phyloP scores from a whole-genome alignment of 2,797 vertebrate genomes.

The Phyllotis vaccarum region DNA sequence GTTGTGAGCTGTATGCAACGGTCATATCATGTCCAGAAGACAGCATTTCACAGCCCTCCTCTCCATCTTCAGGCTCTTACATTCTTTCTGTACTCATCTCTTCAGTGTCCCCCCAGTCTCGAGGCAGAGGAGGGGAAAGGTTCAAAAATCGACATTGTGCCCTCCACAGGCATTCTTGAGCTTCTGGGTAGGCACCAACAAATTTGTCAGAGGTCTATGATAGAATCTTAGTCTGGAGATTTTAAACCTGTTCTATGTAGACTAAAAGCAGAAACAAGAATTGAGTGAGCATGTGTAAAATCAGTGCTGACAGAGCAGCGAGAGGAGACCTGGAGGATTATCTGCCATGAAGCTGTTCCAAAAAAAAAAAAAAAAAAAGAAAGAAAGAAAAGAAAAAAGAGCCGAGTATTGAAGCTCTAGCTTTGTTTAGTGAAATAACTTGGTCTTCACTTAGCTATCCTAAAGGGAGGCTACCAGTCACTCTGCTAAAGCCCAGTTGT shows the following conservation, averaged over 20 bases:
- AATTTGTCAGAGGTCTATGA: neutral
- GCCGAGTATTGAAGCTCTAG: neutral
- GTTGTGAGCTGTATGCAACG: neutral
- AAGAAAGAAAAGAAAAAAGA: too few species aligned
- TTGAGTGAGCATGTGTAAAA: conserved; percentile 50
- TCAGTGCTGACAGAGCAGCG: neutral
- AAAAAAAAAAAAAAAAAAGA: too few species aligned
- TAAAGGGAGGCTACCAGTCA: neutral
- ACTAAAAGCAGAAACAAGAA: neutral
- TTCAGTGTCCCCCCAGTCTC: neutral
- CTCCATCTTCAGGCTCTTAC: neutral
- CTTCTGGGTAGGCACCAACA: neutral
- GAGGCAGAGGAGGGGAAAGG: neutral
- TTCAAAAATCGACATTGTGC: neutral
- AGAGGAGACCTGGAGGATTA: neutral
- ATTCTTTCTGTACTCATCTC: neutral
- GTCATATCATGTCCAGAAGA: neutral
- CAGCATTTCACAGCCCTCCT: neutral
- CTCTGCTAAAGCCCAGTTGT: neutral
- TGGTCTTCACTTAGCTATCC: neutral
- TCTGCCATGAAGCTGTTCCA: neutral
- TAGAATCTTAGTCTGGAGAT: neutral
- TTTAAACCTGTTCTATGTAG: neutral
- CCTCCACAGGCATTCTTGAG: neutral
- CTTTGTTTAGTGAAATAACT: conserved; percentile 8